Base-by-base conservation (phyloP, 2,113 vertebrate genomes). In the Trachemys scripta region DNA sequence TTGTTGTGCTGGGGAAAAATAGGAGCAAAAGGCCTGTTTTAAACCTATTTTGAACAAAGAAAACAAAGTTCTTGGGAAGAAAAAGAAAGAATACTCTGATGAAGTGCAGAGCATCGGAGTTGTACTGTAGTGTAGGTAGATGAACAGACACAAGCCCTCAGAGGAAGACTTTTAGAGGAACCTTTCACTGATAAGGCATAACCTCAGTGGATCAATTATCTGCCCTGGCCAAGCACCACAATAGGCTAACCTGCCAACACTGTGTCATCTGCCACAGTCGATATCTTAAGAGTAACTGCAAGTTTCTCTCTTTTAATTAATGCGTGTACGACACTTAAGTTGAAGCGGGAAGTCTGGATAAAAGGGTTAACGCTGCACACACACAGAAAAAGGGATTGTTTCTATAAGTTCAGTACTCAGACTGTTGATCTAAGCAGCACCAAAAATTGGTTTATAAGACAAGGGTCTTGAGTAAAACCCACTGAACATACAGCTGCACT, bases 391-490 rank as follows among this genome's bases (percentile, higher is more conserved):
- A 85, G 47, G 51, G 54, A 69, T 84, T 57, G 19, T 79, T 96
- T 92, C 69, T 86, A 84, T 78, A 92, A 78, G 82, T 78, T 89
- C 72, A 54, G 93, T 90, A 93, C 81, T 90, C 85, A 96, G 51
- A 76, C 45, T 95, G 56, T 84, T 94, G 86, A 90, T 90, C 79
- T 56, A 85, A 96, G 85, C 51, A 90, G 47, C 17, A 72, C 19
- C 17, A 87, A 90, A n/a, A n/a, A 90, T 27, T 0, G 11, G 95
- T 69, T 95, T 84, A 87, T 88, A 94, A 96, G 85, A 25, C 79
- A 89, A 80, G 54, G 92, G 76, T 83, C 31, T 45, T 69, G 49
- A 81, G 80, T 65, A 42, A 65, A 92, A 94, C 80, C 38, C 62
- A 79, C 59, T 14, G 47, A 93, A 91, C 56, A 83, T 1, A 86